Conservation (phyloP, 2,888 invertebrate species). For the Sphinx pinastri region DNA sequence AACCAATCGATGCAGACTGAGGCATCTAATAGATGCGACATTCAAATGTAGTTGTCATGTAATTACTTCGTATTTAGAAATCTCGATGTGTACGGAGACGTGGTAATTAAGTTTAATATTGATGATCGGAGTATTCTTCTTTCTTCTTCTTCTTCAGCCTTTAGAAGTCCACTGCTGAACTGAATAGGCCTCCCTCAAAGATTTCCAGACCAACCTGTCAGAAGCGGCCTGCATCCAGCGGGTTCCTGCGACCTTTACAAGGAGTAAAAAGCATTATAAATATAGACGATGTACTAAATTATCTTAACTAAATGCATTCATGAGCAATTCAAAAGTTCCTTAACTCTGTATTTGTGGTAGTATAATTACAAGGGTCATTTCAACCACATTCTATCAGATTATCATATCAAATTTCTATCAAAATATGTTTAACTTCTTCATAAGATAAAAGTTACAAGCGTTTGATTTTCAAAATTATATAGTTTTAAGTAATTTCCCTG, state of each 20-base stretch:
- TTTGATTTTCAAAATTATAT: slow-evolving; percentile 12
- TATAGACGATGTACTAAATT: background rate
- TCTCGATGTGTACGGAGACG: background rate
- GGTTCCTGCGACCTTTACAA: no score
- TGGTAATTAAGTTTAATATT: background rate
- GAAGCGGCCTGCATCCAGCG: no score
- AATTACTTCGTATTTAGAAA: background rate
- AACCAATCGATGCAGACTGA: slow-evolving; percentile 49
- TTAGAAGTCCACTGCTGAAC: no score
- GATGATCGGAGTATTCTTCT: background rate
- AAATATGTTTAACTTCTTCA: background rate
- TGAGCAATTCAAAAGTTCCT: background rate
- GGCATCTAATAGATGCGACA: slow-evolving; percentile 36
- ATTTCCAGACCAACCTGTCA: no score
- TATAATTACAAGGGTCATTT: background rate
- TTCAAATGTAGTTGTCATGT: background rate
- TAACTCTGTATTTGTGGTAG: background rate
- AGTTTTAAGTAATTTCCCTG: slow-evolving; percentile 7
- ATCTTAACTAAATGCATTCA: background rate
- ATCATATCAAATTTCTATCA: slow-evolving; percentile 1
- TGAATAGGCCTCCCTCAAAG: no score
- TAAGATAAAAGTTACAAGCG: background rate
- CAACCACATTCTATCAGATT: background rate
- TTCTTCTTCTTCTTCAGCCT: no score
- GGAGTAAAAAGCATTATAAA: background rate